phyloP scores from a whole-genome alignment of 2,888 invertebrate genomes.

The Rhingia rostrata region DNA sequence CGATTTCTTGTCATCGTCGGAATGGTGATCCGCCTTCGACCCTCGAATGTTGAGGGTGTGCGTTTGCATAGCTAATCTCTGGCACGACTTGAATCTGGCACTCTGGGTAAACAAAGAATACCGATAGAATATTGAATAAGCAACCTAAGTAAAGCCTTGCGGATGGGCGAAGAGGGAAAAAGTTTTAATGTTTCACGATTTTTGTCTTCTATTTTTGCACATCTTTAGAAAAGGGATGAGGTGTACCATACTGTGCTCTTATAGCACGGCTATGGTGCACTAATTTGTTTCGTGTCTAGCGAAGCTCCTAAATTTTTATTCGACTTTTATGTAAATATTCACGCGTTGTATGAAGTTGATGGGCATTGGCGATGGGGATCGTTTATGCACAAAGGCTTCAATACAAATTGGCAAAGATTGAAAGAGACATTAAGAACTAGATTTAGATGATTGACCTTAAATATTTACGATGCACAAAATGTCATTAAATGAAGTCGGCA shows the following conservation, averaged over 20 bases:
- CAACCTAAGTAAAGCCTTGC: slow-evolving; percentile 33
- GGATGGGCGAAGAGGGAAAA: slow-evolving; percentile 32
- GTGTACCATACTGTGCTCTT: slow-evolving; percentile 15
- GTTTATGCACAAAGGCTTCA: too few relatives aligned
- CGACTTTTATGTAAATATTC: slow-evolving; percentile 67
- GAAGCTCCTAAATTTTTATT: slow-evolving; percentile 63
- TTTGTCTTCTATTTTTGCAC: slow-evolving; percentile 43
- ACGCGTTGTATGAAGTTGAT: slow-evolving; percentile 30
- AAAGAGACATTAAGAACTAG: too few relatives aligned
- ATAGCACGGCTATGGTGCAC: slow-evolving; percentile 57
- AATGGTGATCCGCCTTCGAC: slow-evolving; percentile 31
- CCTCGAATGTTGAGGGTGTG: slow-evolving; percentile 36
- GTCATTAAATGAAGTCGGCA: too few relatives aligned
- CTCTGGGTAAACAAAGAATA: background rate
- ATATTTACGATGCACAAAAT: too few relatives aligned
- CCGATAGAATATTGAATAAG: slow-evolving; percentile 1
- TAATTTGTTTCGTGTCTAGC: slow-evolving; percentile 67
- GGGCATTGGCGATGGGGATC: too few relatives aligned
- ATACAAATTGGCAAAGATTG: too few relatives aligned
- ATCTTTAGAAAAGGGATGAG: slow-evolving; percentile 16
- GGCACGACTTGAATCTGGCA: slow-evolving; percentile 56
- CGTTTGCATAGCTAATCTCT: slow-evolving; percentile 69
- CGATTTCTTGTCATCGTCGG: slow-evolving; percentile 62
- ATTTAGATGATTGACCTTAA: too few relatives aligned
- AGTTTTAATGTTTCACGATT: slow-evolving; percentile 72